Evolutionary conservation across 2,888 invertebrate species (phyloP), one percentile per base, ranked within the genome.

Genomic region (Meandrusa payeni): DNA sequence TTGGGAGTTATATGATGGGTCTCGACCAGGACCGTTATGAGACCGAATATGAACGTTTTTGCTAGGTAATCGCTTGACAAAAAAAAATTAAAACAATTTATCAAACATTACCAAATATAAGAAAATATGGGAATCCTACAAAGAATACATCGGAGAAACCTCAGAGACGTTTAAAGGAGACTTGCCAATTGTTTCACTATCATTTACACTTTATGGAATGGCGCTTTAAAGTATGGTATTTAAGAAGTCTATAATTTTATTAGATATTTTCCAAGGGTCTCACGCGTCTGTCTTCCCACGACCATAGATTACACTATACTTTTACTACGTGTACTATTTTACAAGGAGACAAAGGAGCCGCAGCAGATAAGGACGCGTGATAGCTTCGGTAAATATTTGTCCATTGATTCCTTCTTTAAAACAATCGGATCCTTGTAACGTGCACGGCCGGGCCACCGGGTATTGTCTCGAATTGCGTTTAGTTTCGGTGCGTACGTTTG

Each of bases 371-470:
- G 29, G 22, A 34, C 22, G 38, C 10, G 22, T 48, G 71, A 72
- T 73, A 69, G 61, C 47, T 31, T 23, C 20, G 19, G 44, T 56
- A 58, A 70, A 70, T 65, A 60, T 73, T 72, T 64, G 64, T 55
- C 55, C 66, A 73, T 73, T 69, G 75, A 74, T 69, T 63, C 59
- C 64, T n/a, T n/a, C n/a, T 59, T 51, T 41, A 55, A 61, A 61
- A 74, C 73, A 74, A 69, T 67, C 51, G 48, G 48, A 13, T 26
- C 43, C 13, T 43, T 38, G 38, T 43, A 5, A 24, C 1, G 2
- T 5, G 10, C 26, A 6, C 3, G 31, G 13, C 11, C 10, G 24
- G 43, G 15, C 43, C 43, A 43, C 43, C 43, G 32, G 38, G 31
- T 4, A 24, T 32, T n/a, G n/a, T n/a, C n/a, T n/a, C n/a, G n/a